Conservation (phyloP, 2,797 vertebrate genomes). For the Masticophis lateralis region DNA sequence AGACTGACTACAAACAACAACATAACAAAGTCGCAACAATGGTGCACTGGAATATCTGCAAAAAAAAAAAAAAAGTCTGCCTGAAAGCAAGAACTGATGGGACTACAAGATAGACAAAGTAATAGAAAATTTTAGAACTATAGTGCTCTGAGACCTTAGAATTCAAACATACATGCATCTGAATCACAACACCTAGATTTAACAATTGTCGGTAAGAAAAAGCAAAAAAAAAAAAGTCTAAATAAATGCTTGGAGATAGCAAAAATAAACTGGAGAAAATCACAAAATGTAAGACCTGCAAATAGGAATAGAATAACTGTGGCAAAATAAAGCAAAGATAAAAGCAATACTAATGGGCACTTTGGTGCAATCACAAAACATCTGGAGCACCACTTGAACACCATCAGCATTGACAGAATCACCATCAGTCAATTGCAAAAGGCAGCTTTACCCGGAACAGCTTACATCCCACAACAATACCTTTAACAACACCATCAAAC, state of each 20-base stretch:
- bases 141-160: neutral
- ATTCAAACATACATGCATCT: neutral
- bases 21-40: neutral
- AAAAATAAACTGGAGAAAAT: neutral
- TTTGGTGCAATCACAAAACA: too few species aligned
- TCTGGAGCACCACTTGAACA: too few species aligned
- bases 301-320: neutral
- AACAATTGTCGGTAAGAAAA: neutral
- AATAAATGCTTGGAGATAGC: neutral
- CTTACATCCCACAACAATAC: neutral
- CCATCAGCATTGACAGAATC: neutral
- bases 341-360: neutral
- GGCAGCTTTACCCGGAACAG: neutral
- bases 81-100: neutral
- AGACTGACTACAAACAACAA: neutral
- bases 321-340: neutral
- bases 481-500: neutral
- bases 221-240: neutral
- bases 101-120: neutral
- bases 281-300: neutral
- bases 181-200: neutral
- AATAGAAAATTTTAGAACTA: neutral
- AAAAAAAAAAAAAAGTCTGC: neutral
- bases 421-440: neutral
- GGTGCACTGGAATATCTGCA: neutral